Conservation (phyloP, 2,113 vertebrate genomes). For the Puffinus mauretanicus region DNA sequence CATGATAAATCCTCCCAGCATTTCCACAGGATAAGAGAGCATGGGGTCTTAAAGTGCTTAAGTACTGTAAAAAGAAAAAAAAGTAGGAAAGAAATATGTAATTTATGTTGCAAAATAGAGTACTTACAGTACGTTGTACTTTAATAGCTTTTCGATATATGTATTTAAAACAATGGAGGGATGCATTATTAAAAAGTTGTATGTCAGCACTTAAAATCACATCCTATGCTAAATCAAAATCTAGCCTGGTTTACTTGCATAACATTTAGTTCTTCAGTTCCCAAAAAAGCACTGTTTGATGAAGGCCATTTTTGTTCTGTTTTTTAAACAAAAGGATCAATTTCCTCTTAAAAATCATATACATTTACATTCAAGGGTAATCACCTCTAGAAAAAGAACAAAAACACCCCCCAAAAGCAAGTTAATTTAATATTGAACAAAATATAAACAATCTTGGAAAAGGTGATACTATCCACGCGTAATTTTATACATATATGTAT, state of each 20-base stretch:
- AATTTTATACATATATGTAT: constrained; percentile 70
- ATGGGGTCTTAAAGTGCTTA: constrained; percentile 41
- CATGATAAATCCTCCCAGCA: constrained; percentile 5
- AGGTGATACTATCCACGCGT: constrained; percentile 45
- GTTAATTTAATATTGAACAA: constrained; percentile 75
- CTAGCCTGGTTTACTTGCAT: neutral
- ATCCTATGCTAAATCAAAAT: constrained; percentile 15
- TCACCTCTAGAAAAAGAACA: constrained; percentile 46
- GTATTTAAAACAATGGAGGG: constrained; percentile 33
- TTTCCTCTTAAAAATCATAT: constrained; percentile 25
- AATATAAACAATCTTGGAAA: constrained; percentile 76
- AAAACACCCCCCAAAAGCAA: constrained; percentile 17
- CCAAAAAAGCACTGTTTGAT: constrained; percentile 5
- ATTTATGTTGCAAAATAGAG: constrained; percentile 37
- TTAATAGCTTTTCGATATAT: constrained; percentile 7
- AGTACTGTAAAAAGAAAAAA: neutral
- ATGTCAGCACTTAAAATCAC: neutral
- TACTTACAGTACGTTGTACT: neutral
- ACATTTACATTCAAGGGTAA: constrained; percentile 51
- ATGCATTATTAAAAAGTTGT: neutral
- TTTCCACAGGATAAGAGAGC: neutral
- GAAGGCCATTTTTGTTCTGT: constrained; percentile 37
- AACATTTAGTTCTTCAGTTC: neutral
- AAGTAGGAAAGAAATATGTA: neutral
- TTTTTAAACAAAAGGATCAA: constrained; percentile 27